These are phyloP conservation scores for Agrochola lychnidis DNA, from an alignment of 2,888 invertebrate genomes.

Conservation along the genomic window DNA sequence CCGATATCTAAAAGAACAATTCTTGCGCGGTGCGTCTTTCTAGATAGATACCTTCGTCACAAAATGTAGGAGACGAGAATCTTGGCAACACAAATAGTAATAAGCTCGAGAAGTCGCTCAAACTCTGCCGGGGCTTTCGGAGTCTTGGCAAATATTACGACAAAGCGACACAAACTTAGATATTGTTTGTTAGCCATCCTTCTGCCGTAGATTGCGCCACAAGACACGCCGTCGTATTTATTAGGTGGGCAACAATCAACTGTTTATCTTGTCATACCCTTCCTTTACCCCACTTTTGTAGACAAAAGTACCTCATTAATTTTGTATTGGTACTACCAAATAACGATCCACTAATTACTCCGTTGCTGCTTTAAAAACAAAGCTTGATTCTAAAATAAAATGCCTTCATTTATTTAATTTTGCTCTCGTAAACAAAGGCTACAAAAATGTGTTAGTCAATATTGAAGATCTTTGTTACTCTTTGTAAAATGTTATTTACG, in stretches of 20 bases:
- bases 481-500: not conserved
- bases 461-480: constrained; percentile 6
- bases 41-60: constrained; percentile 67
- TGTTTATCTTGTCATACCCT: constrained; percentile 30
- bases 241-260: constrained; percentile 43
- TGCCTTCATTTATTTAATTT: constrained; percentile 12
- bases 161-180: constrained; percentile 86
- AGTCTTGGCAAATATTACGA: constrained; percentile 85
- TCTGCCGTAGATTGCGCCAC: constrained; percentile 71
- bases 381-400: constrained; percentile 18
- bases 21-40: constrained; percentile 18
- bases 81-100: constrained; percentile 87
- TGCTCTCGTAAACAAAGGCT: constrained; percentile 12
- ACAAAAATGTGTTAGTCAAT: constrained; percentile 22
- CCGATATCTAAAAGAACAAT: constrained; percentile 30
- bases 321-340: not conserved
- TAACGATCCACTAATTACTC: constrained; percentile 5
- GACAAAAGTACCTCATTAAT: constrained; percentile 4
- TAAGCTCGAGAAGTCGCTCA: constrained; percentile 84
- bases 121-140: constrained; percentile 79
- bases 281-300: not conserved
- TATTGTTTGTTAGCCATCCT: constrained; percentile 85
- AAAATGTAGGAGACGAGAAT: constrained; percentile 73
- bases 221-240: constrained; percentile 50
- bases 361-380: constrained; percentile 19